phyloP scores from a whole-genome alignment of 1,140 invertebrate genomes.

The Sesamia nonagrioides region DNA sequence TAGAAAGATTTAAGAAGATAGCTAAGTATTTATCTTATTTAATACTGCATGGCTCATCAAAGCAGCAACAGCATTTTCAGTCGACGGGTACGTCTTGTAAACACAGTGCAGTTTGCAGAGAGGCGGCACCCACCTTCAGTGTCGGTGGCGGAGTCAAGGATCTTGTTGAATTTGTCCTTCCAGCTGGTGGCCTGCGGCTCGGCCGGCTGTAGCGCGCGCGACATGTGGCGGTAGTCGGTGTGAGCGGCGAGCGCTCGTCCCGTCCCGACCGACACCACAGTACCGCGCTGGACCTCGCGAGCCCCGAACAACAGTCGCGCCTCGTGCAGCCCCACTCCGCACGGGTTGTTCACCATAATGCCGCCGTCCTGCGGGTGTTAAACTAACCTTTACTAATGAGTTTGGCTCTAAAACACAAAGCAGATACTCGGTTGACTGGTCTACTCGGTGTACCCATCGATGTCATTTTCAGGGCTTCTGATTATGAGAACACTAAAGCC shows the following conservation, averaged over 20 bases:
- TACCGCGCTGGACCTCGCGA: constrained; percentile 90
- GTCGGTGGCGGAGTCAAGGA: constrained; percentile 95
- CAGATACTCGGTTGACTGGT: too few species aligned
- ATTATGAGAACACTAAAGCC: too few species aligned
- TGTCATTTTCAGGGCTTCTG: too few species aligned
- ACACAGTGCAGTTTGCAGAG: background rate
- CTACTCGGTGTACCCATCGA: too few species aligned
- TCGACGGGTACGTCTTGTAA: too few species aligned
- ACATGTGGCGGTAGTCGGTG: constrained; percentile 75
- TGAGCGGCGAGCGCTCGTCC: constrained; percentile 88
- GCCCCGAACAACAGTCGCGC: constrained; percentile 95
- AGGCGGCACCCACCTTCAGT: constrained; percentile 69
- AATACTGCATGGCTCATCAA: too few species aligned
- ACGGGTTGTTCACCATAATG: constrained; percentile 96
- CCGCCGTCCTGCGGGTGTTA: constrained; percentile 96
- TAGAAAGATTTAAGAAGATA: too few species aligned
- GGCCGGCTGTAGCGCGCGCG: constrained; percentile 57
- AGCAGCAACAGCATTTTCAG: too few species aligned
- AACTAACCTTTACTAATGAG: too few species aligned
- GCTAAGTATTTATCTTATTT: too few species aligned
- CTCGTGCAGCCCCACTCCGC: constrained; percentile 96
- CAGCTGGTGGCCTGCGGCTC: constrained; percentile 86
- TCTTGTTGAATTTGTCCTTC: constrained; percentile 94
- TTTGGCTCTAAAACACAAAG: too few species aligned
- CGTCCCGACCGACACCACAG: constrained; percentile 96